Evolutionary conservation across 92 coral and sea anemone genomes (phyloP).

Genomic region (Meandrina meandrites): DNA sequence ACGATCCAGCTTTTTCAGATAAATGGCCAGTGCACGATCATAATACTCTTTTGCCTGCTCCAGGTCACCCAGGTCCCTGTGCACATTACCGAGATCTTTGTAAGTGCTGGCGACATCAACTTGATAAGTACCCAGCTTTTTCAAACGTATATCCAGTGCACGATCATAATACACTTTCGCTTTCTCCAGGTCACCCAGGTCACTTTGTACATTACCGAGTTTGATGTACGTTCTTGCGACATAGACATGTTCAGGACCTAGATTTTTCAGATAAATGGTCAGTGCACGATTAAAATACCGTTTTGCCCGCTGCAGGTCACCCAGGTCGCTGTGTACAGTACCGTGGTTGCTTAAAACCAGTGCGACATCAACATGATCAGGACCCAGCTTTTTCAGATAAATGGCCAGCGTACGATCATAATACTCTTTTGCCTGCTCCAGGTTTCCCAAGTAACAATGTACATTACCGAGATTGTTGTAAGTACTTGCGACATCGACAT

Average conservation of each 20-base stretch:
- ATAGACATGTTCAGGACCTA: background rate
- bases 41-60: background rate
- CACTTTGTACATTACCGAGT: background rate
- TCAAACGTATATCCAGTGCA: background rate
- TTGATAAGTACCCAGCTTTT: background rate
- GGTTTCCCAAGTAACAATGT: background rate
- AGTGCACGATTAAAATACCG: background rate
- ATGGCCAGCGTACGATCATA: background rate
- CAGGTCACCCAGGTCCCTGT: background rate
- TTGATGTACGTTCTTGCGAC: background rate
- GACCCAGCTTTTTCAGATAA: background rate
- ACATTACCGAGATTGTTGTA: background rate
- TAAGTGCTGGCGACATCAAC: background rate
- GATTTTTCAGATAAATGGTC: background rate
- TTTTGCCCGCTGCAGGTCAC: background rate
- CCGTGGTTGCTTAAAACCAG: background rate
- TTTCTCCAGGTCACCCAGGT: background rate
- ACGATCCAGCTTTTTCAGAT: background rate
- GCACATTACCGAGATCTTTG: background rate
- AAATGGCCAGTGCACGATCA: background rate
- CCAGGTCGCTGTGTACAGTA: background rate
- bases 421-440: constrained; percentile 4
- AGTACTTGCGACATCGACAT: background rate
- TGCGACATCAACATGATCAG: no score
- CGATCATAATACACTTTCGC: background rate